A percentile compares a stretch with the other conserved stretches of the same genome.
These are phyloP conservation scores for Porites rus DNA, from an alignment of 92 coral and sea anemone genomes.

Conservation along the genomic window DNA sequence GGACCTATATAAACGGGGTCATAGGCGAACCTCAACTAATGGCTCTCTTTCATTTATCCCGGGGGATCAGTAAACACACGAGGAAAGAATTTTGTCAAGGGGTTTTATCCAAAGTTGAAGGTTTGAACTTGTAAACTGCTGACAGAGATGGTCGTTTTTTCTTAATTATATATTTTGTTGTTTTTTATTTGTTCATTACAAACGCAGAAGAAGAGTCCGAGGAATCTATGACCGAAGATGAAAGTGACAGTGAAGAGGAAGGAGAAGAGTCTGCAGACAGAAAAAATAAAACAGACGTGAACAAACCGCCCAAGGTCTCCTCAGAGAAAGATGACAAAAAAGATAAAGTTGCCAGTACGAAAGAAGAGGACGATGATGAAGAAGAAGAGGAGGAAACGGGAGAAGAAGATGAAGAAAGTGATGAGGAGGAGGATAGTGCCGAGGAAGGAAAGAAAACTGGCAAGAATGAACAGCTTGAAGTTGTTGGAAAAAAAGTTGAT, in stretches of 20 bases:
- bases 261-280: conserved; percentile 27
- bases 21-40: no score
- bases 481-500: conserved; percentile 42
- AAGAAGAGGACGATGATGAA: conserved; percentile 14
- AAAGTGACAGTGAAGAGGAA: conserved; percentile 44
- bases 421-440: conserved; percentile 44
- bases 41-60: no score
- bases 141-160: neutral
- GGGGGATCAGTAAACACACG: no score
- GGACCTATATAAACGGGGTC: no score
- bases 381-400: conserved; percentile 57
- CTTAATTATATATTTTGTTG: neutral
- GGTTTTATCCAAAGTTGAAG: no score
- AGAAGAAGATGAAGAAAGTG: conserved; percentile 51
- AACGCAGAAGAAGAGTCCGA: conserved; percentile 29
- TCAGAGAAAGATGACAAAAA: conserved; percentile 5
- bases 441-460: conserved; percentile 25
- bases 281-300: conserved; percentile 1
- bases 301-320: neutral
- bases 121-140: neutral
- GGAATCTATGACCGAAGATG: conserved; percentile 40
- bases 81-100: no score
- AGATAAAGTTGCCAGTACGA: conserved; percentile 11
- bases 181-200: neutral
- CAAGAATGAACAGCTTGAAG: conserved; percentile 26